A percentile compares a stretch with the other conserved stretches of the same genome.
These are phyloP conservation scores for Mesaphorura yosii DNA, from an alignment of 1,140 invertebrate species.

Conservation along the genomic window DNA sequence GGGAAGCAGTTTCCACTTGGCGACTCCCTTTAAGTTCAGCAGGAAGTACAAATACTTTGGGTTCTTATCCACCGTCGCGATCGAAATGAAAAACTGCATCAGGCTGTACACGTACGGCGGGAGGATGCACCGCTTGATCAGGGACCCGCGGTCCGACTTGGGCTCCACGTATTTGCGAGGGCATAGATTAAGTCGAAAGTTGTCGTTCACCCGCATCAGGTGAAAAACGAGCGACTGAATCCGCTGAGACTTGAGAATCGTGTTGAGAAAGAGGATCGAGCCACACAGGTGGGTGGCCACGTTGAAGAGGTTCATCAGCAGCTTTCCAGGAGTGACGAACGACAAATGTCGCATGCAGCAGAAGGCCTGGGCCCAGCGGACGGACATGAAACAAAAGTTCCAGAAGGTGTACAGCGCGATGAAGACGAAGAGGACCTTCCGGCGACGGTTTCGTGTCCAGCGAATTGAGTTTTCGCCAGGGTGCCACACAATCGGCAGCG, in stretches of 20 bases:
- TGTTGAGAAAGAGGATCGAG: not conserved
- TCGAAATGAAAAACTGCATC: not conserved
- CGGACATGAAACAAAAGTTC: slow-evolving; percentile 6
- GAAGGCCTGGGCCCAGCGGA: not conserved
- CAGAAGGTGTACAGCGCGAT: no score
- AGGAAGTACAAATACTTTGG: not conserved
- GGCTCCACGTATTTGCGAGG: not conserved
- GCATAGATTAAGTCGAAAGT: not conserved
- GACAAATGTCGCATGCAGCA: slow-evolving; percentile 8
- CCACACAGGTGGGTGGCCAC: not conserved
- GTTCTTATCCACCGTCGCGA: not conserved
- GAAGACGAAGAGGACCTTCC: no score
- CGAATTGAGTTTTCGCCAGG: no score
- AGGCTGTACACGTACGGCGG: not conserved
- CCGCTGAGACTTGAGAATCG: not conserved
- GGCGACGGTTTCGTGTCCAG: no score
- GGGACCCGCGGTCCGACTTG: no score
- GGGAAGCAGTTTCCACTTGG: not conserved
- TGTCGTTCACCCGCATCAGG: not conserved
- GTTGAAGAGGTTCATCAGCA: slow-evolving; percentile 1
- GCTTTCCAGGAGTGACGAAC: not conserved
- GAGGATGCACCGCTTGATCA: not conserved
- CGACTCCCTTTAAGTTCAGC: not conserved
- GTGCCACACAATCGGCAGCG: no score
- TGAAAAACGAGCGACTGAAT: not conserved